phyloP scores from a whole-genome alignment of 2,888 invertebrate species.

The Aelia acuminata region DNA sequence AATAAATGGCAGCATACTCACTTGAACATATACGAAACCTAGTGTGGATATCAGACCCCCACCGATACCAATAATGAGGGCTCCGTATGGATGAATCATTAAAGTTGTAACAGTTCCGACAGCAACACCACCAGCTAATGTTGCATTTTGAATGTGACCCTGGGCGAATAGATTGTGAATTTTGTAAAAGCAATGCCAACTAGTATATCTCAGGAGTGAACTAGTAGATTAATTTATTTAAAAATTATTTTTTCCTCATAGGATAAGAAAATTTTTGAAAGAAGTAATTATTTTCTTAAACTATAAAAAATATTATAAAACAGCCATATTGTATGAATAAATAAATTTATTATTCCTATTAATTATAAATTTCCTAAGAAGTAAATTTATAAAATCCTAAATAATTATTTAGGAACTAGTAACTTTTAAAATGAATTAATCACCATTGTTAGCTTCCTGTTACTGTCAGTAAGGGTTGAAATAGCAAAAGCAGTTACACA shows the following conservation, averaged over 20 bases:
- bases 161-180: conserved; percentile 65
- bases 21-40: conserved; percentile 83
- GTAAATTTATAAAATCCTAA: too few species aligned
- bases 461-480: conserved; percentile 82
- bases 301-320: too few species aligned
- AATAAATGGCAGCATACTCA: conserved; percentile 10
- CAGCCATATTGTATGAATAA: not conserved
- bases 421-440: conserved; percentile 42
- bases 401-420: not conserved
- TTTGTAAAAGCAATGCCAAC: not conserved
- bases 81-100: conserved; percentile 86
- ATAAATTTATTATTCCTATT: not conserved
- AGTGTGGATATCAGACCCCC: conserved; percentile 85
- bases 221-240: not conserved
- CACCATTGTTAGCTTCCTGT: conserved; percentile 87
- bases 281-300: not conserved
- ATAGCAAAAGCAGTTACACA: conserved; percentile 87
- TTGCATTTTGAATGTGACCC: conserved; percentile 93
- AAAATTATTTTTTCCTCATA: not conserved
- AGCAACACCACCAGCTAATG: conserved; percentile 93
- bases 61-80: conserved; percentile 82
- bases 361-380: too few species aligned
- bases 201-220: not conserved
- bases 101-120: conserved; percentile 88
- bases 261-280: not conserved